Percentiles rank a stretch among this genome's conserved stretches.
phyloP scores from a whole-genome alignment of 2,888 invertebrate genomes.

The Ormia ochracea region DNA sequence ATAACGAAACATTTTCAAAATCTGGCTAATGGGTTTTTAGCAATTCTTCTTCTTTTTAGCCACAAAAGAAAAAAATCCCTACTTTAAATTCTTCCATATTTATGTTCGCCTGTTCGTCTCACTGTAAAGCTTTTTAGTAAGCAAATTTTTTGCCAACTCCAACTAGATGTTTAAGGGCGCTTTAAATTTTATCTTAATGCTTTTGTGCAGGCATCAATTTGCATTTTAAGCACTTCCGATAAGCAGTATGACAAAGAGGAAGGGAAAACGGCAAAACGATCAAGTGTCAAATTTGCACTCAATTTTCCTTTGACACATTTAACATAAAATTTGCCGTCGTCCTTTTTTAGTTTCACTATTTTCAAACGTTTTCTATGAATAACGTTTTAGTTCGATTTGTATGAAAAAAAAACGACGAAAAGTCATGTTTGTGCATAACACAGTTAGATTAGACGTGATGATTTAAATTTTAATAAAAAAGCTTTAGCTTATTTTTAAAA shows the following conservation, averaged over 20 bases:
- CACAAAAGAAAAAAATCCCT: too few species aligned
- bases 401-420: background rate
- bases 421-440: slow-evolving; percentile 55
- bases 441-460: slow-evolving; percentile 55
- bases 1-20: too few species aligned
- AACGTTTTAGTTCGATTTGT: background rate
- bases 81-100: too few species aligned
- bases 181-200: background rate
- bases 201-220: slow-evolving; percentile 6
- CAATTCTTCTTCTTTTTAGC: too few species aligned
- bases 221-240: slow-evolving; percentile 36
- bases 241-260: background rate
- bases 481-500: too few species aligned
- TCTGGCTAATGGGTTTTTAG: too few species aligned
- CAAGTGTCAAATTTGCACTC: slow-evolving; percentile 40
- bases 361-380: background rate
- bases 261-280: background rate
- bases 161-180: too few species aligned
- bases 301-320: slow-evolving; percentile 1
- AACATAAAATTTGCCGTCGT: background rate
- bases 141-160: too few species aligned
- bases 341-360: background rate
- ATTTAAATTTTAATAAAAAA: slow-evolving; percentile 51
- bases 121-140: too few species aligned
- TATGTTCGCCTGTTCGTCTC: too few species aligned